Conservation (phyloP, 2,113 vertebrate species). For the Engystomops pustulosus region DNA sequence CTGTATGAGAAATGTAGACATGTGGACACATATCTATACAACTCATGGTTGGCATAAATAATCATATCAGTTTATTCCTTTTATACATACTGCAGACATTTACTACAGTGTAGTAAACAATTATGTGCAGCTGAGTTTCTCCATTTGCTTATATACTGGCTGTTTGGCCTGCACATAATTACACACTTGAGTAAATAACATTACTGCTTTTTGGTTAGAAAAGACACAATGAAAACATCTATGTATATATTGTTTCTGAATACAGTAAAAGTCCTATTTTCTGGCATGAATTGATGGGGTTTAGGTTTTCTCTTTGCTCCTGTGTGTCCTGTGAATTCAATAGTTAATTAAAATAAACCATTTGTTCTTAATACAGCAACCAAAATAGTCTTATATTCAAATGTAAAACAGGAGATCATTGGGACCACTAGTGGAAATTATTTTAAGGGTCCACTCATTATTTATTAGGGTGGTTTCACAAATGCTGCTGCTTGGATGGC, state of each 20-base stretch:
- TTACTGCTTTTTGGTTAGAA: constrained; percentile 15
- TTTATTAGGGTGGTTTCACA: too few relatives aligned
- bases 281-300: constrained; percentile 7
- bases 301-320: too few relatives aligned
- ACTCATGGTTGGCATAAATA: background rate
- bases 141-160: background rate
- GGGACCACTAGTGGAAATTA: too few relatives aligned
- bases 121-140: background rate
- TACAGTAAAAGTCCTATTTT: constrained; percentile 10
- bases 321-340: too few relatives aligned
- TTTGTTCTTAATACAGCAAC: too few relatives aligned
- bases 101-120: constrained; percentile 40
- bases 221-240: background rate
- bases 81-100: constrained; percentile 4
- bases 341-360: too few relatives aligned
- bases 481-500: too few relatives aligned
- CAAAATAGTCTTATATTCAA: too few relatives aligned
- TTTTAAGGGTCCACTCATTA: too few relatives aligned
- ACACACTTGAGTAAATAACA: constrained; percentile 27
- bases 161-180: constrained; percentile 35
- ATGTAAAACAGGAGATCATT: too few relatives aligned
- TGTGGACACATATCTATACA: constrained; percentile 4
- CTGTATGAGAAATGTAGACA: background rate
- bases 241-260: constrained; percentile 13
- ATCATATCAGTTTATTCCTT: constrained; percentile 6